Conservation (phyloP, 2,113 vertebrate species). For the Dasyurus viverrinus region DNA sequence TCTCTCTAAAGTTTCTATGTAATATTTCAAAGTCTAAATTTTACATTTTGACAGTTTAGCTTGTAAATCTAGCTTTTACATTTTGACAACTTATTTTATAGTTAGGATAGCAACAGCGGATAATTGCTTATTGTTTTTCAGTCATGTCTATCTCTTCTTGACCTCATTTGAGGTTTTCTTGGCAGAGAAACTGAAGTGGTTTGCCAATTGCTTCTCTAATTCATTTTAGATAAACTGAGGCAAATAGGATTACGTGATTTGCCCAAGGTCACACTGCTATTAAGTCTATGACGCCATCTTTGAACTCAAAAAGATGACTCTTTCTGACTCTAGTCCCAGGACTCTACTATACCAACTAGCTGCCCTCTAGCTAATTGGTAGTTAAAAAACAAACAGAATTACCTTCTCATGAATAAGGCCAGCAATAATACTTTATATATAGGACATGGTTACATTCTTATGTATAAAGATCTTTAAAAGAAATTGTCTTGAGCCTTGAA, state of each 20-base stretch:
- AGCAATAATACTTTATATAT: not conserved
- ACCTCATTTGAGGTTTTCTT: not conserved
- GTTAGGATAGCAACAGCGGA: not conserved
- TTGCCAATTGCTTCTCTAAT: not conserved
- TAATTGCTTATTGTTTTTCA: not conserved
- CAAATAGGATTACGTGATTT: not conserved
- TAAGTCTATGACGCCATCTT: not conserved
- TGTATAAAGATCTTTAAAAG: slow-evolving; percentile 5
- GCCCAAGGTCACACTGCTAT: too few species aligned
- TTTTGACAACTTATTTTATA: slow-evolving; percentile 23
- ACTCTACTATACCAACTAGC: not conserved
- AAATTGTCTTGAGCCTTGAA: not conserved
- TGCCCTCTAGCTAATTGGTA: slow-evolving; percentile 5
- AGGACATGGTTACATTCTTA: not conserved
- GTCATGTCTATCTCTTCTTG: not conserved
- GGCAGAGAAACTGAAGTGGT: not conserved
- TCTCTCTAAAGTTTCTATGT: not conserved
- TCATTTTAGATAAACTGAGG: not conserved
- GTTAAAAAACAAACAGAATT: slow-evolving; percentile 13
- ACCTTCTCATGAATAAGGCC: not conserved
- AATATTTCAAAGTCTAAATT: slow-evolving; percentile 9
- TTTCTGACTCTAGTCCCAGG: not conserved
- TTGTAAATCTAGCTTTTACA: slow-evolving; percentile 16
- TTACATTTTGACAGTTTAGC: slow-evolving; percentile 11
- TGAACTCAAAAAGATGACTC: not conserved